Evolutionary conservation across 2,888 invertebrate species (phyloP), one percentile per base, ranked within the genome.

Genomic region (Selenia dentaria): DNA sequence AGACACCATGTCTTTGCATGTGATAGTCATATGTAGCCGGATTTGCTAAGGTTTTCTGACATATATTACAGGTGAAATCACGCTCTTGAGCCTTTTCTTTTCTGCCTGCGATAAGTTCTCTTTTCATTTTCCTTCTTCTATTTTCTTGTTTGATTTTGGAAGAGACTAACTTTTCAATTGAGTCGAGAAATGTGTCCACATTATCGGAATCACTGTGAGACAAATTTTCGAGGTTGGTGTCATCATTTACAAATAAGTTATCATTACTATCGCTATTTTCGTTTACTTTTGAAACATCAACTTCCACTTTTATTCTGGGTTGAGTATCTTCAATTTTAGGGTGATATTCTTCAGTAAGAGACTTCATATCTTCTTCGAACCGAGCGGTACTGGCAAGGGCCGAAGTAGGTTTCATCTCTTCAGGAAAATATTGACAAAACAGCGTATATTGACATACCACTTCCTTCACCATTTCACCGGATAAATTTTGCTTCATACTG

Each of bases 1-100:
- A 83, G 2, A 74, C 73, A 1, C 61, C 79, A 32, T 88, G 89
- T 0, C 80, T 63, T 59, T 84, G 78, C 83, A 86, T 85, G 25
- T 89, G 89, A 27, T 74, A 67, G 9, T 72, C 59, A 12, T 74
- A 86, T 0, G 85, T 80, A 1, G 62, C 34, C 3, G 55, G 64
- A 27, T 80, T 85, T 0, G 83, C 74, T 18, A 87, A 58, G 0
- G 68, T 62, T 59, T 76, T 82, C 1, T 74, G 59, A 43, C 88
- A 88, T 24, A 83, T 55, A 14, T 72, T 65, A 40, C 88, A 88
- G 6, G 57, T 43, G 12, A 78, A 59, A 10, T 64, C 67, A 1
- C 61, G 55, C 49, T 42, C 18, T n/a, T 13, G 27, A 11, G 9
- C 34, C 37, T 34, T 39, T 32, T 25, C 8, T 14, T 14, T 8